phyloP scores from a whole-genome alignment of 2,888 invertebrate genomes.

The Tineola bisselliella region DNA sequence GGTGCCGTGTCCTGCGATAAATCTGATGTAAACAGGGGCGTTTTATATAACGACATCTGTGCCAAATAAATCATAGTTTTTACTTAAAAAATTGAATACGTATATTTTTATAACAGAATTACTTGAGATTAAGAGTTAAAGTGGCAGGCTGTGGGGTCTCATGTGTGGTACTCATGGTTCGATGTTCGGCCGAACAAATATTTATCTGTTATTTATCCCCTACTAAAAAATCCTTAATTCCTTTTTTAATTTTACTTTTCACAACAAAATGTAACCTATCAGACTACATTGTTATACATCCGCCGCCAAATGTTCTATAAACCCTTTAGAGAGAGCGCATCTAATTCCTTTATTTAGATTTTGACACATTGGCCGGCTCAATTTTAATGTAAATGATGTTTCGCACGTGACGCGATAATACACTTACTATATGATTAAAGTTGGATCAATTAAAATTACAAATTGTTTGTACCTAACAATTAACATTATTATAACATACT shows the following conservation, averaged over 20 bases:
- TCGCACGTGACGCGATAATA: slow-evolving; percentile 6
- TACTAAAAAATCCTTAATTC: too few species aligned
- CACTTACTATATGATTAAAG: too few species aligned
- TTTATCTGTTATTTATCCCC: too few species aligned
- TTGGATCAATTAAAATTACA: too few species aligned
- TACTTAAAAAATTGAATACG: background rate
- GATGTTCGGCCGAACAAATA: too few species aligned
- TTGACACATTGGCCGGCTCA: slow-evolving; percentile 6
- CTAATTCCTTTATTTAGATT: slow-evolving; percentile 7
- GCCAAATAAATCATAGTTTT: slow-evolving; percentile 8
- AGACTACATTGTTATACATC: background rate
- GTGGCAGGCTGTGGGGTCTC: too few species aligned
- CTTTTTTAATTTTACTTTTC: background rate
- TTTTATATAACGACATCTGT: slow-evolving; percentile 22
- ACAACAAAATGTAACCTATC: background rate
- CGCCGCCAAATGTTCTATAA: background rate
- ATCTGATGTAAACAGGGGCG: slow-evolving; percentile 55
- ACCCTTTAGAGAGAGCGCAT: slow-evolving; percentile 14
- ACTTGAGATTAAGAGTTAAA: too few species aligned
- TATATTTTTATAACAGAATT: too few species aligned
- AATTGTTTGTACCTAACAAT: too few species aligned
- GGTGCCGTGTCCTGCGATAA: slow-evolving; percentile 43
- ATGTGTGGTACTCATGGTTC: too few species aligned
- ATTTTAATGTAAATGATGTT: background rate
- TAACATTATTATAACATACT: too few species aligned